Percentiles rank a stretch among this genome's conserved stretches.
Evolutionary conservation across 2,888 invertebrate species (phyloP).

Genomic region (Euzetes globulus): DNA sequence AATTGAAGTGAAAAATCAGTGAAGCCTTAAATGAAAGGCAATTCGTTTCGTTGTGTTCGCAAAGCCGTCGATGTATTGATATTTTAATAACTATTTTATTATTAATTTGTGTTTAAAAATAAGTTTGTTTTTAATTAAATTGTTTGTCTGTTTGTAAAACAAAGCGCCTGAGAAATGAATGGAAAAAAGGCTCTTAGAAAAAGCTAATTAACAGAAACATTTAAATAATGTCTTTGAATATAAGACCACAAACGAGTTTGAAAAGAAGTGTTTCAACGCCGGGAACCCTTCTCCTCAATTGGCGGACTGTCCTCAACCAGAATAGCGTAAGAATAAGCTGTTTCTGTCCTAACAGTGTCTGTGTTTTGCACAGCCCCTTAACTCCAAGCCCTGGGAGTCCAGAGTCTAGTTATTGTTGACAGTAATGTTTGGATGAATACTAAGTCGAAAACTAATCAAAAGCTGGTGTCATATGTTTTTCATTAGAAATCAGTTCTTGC

Average conservation of each 20-base stretch:
- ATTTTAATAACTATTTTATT: no score
- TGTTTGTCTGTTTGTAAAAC: no score
- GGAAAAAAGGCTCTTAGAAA: not conserved
- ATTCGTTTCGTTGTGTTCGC: no score
- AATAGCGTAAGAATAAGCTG: not conserved
- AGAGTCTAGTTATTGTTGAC: no score
- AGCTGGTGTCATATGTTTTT: no score
- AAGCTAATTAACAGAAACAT: not conserved
- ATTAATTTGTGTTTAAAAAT: no score
- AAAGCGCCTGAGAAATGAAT: not conserved
- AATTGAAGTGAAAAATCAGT: no score
- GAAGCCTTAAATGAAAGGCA: no score
- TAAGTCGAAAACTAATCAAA: no score
- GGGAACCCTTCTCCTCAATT: slow-evolving; percentile 19
- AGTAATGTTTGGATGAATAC: not conserved
- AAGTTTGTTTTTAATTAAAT: not conserved
- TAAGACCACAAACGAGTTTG: slow-evolving; percentile 19
- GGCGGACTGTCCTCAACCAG: not conserved
- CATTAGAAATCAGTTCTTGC: no score
- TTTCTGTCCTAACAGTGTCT: not conserved
- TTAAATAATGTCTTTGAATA: slow-evolving; percentile 1
- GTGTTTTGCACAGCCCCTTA: not conserved
- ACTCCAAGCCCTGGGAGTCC: not conserved
- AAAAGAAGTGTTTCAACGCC: slow-evolving; percentile 33
- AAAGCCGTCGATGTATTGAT: no score